Conservation (phyloP, 37 sponge, comb jelly and placozoan species). For the Aphrocallistes beatrix region DNA sequence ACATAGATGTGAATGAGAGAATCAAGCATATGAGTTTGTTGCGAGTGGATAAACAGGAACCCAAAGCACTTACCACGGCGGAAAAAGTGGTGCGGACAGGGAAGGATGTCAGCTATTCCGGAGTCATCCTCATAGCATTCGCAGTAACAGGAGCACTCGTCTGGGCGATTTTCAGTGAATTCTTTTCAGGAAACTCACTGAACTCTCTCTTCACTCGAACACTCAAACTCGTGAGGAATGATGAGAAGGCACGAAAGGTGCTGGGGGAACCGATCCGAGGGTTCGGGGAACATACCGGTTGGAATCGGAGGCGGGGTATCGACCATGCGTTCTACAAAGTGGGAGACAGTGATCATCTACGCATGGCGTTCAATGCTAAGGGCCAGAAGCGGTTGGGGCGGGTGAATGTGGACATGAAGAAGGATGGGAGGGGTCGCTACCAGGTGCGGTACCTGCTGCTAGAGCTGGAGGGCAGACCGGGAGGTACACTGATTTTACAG, state of each 20-base stretch:
- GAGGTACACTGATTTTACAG: not conserved
- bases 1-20: not conserved
- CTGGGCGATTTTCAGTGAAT: slow-evolving; percentile 8
- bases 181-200: not conserved
- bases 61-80: not conserved
- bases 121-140: not conserved
- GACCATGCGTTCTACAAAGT: not conserved
- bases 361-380: not conserved
- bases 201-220: slow-evolving; percentile 4
- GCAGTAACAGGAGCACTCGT: not conserved
- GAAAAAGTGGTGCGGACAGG: not conserved
- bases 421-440: not conserved
- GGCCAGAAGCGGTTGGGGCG: not conserved
- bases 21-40: not conserved
- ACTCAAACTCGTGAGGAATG: not conserved
- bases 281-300: not conserved
- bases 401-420: not conserved
- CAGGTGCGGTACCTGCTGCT: not conserved
- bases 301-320: not conserved
- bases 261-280: slow-evolving; percentile 9
- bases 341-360: not conserved
- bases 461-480: not conserved
- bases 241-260: not conserved
- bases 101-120: not conserved
- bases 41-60: not conserved